A percentile compares a stretch with the other conserved stretches of the same genome.
These are phyloP conservation scores for Cabera pusaria DNA, from an alignment of 2,888 invertebrate genomes.

Conservation along the genomic window DNA sequence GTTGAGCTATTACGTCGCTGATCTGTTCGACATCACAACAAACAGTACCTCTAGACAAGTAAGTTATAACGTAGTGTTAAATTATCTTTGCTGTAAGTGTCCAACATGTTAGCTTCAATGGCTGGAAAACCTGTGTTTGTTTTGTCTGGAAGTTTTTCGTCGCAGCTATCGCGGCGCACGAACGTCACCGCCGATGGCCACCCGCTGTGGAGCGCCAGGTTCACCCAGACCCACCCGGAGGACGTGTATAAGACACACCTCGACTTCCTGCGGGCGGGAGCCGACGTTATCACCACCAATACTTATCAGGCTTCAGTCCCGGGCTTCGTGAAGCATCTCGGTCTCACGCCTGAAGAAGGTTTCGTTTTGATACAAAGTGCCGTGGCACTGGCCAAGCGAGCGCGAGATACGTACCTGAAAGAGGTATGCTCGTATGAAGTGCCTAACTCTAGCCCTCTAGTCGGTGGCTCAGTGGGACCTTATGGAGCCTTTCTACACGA, in stretches of 20 bases:
- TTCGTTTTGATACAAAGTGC: slow-evolving; percentile 87
- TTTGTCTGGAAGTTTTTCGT: slow-evolving; percentile 90
- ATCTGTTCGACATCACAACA: too few species aligned
- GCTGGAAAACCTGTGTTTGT: slow-evolving; percentile 56
- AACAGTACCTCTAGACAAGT: too few species aligned
- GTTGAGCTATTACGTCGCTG: too few species aligned
- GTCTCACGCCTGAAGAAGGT: slow-evolving; percentile 86
- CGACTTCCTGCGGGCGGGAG: slow-evolving; percentile 92
- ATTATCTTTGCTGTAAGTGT: too few species aligned
- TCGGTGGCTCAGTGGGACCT: slow-evolving; percentile 95
- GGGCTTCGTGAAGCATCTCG: slow-evolving; percentile 89
- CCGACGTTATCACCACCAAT: slow-evolving; percentile 93
- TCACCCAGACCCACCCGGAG: slow-evolving; percentile 89
- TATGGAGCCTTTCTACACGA: slow-evolving; percentile 95
- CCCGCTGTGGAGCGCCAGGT: slow-evolving; percentile 94
- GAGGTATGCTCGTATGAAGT: slow-evolving; percentile 58
- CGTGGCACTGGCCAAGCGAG: slow-evolving; percentile 88
- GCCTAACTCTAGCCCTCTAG: slow-evolving; percentile 68
- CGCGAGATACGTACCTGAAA: slow-evolving; percentile 83
- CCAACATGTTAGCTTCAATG: too few species aligned
- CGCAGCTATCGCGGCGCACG: slow-evolving; percentile 89
- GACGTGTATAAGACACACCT: slow-evolving; percentile 90
- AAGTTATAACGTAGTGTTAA: too few species aligned
- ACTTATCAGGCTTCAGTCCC: slow-evolving; percentile 94
- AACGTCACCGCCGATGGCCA: slow-evolving; percentile 89